Evolutionary conservation across 2,888 invertebrate genomes (phyloP), one percentile per base, ranked within the genome.

Genomic region (Pedicia rivosa): DNA sequence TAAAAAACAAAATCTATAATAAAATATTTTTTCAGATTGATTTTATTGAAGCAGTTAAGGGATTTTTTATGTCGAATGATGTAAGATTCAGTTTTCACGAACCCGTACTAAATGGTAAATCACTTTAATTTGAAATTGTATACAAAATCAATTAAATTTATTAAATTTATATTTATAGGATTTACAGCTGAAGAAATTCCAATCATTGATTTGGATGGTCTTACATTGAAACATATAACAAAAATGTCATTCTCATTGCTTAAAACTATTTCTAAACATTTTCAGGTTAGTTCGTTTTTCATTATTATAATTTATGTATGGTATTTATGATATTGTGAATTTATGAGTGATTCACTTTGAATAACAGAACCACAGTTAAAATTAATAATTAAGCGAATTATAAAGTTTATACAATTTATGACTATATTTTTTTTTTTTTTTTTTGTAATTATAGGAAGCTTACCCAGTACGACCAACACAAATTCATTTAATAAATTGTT

Each of bases 41-140:
- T 48, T 78, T 76, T 56, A 64, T 69, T 26, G 74, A 76, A 46
- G 67, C 70, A 2, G 64, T 76, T 32, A 78, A 76, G 57, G 68
- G 74, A 0, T 78, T 78, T 63, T 77, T 78, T 56, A 76, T 78
- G 70, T 57, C 78, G 31, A 75, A 75, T 5, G 79, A 80, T 52
- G 68, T 75, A 15, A 64, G 79, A 41, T 65, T 79, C 44, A 52
- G 59, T 12, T 56, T 56, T 3, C 72, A 73, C 13, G 65, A 65
- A 19, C 73, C n/a, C n/a, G n/a, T n/a, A n/a, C n/a, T n/a, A n/a
- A n/a, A n/a, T n/a, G n/a, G n/a, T n/a, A n/a, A n/a, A n/a, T n/a
- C n/a, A n/a, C n/a, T n/a, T n/a, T n/a, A n/a, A n/a, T n/a, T n/a
- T n/a, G n/a, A n/a, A n/a, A n/a, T n/a, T n/a, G n/a, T n/a, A n/a